Base-by-base conservation (phyloP, 2,797 vertebrate species). In the Galago senegalensis region DNA sequence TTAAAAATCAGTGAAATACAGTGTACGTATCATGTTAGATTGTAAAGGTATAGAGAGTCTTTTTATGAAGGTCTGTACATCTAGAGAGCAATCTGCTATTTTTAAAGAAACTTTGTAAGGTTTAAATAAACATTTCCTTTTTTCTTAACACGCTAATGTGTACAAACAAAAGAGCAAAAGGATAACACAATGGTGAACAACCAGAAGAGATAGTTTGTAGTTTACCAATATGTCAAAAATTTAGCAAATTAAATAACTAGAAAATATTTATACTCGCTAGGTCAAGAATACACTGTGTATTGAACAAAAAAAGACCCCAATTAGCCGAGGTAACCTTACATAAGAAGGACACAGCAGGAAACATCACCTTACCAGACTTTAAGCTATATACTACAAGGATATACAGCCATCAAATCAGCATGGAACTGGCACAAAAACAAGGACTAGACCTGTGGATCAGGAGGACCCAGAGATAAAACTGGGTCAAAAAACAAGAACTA, bases 91-190 rank as follows among this genome's bases (percentile, higher is more conserved):
- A 23, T 88, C 93, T 43, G 16, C n/a, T 72, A 8, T 86, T 92
- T 92, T 79, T 56, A 79, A 20, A 77, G 29, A 92, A 91, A 96
- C 23, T 61, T 9, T 20, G 40, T 58, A 84, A 96, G 9, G 12
- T 70, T 94, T 31, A 94, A 87, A 56, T 89, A 95, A 81, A 77
- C 18, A 56, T 43, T 96, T 93, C 8, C 31, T 40, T 84, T 95
- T 95, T 91, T 96, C 89, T 75, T 60, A 23, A 31, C 20, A 53
- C 69, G 21, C 0, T 53, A 85, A 73, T 81, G 40, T 63, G 12
- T 79, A 87, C 73, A 91, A 20, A 92, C 9, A 80, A 92, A 94
- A 86, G 27, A 93, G 21, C 7, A 46, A 37, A 93, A 84, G 18
- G 7, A 34, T 70, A 89, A 16, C 34, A 61, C 20, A 85, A 91